Percentiles rank a stretch among this genome's conserved stretches.
Evolutionary conservation across 2,113 vertebrate species (phyloP).

Genomic region (Balaenoptera acutorostrata): DNA sequence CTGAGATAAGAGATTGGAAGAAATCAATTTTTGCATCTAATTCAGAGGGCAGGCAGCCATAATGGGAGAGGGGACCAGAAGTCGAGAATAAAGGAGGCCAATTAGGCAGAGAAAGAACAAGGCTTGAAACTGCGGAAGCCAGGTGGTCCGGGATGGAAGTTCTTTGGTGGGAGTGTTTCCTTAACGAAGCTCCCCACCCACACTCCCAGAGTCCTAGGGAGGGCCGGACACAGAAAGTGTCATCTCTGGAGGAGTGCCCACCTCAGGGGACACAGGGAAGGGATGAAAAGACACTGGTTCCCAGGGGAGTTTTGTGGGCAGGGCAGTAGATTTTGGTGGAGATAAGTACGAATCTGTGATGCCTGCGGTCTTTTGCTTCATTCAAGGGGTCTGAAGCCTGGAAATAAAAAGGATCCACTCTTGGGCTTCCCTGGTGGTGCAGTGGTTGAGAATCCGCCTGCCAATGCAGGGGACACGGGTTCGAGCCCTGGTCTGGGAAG

Average conservation of each 20-base stretch:
- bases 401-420: background rate
- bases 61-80: accelerated
- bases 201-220: background rate
- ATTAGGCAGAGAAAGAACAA: background rate
- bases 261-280: accelerated
- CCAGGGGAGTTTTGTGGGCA: accelerated
- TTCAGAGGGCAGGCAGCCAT: background rate
- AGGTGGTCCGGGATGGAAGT: background rate
- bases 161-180: background rate
- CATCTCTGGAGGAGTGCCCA: too few species aligned
- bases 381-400: background rate
- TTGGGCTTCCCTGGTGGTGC: background rate
- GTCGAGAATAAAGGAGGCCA: background rate
- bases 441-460: background rate
- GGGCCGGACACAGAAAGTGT: accelerated
- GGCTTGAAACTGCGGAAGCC: accelerated
- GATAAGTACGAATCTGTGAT: background rate
- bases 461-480: background rate
- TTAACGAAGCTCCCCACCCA: accelerated
- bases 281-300: accelerated
- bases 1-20: background rate
- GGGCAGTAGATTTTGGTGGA: too few species aligned
- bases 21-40: background rate
- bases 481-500: background rate
- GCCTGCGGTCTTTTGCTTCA: background rate